These are phyloP conservation scores for Sphenodon punctatus DNA, from an alignment of 2,797 vertebrate genomes.

Conservation along the genomic window DNA sequence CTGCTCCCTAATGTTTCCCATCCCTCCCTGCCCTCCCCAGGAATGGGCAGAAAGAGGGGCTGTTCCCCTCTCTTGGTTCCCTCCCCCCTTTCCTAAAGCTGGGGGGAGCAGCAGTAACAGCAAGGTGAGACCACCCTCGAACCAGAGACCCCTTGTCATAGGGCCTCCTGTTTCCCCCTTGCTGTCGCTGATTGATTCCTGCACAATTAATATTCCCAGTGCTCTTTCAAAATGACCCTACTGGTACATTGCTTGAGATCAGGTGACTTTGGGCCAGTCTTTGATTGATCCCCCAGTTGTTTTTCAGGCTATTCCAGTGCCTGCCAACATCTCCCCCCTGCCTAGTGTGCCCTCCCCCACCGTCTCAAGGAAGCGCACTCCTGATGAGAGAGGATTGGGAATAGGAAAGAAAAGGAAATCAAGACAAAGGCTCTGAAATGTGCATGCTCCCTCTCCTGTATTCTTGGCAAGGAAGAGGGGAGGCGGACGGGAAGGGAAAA, in stretches of 20 bases:
- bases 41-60: no score
- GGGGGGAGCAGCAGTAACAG: no score
- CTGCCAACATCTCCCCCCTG: background rate
- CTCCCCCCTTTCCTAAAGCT: background rate
- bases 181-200: no score
- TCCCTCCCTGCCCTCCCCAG: no score
- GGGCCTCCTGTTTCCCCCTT: no score
- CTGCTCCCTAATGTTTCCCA: no score
- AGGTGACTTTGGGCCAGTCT: rapidly evolving
- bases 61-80: background rate
- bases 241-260: no score
- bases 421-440: background rate
- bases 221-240: no score
- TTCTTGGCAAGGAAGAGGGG: background rate
- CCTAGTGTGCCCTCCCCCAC: background rate
- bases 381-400: background rate
- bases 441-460: background rate
- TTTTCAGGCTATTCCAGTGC: background rate
- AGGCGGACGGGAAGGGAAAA: background rate
- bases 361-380: rapidly evolving
- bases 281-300: rapidly evolving
- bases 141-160: background rate
- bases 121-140: background rate
- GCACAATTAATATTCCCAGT: no score
- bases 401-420: background rate